Percentiles rank a stretch among this genome's conserved stretches.
phyloP scores from a whole-genome alignment of 2,888 invertebrate genomes.

The Cistogaster globosa region DNA sequence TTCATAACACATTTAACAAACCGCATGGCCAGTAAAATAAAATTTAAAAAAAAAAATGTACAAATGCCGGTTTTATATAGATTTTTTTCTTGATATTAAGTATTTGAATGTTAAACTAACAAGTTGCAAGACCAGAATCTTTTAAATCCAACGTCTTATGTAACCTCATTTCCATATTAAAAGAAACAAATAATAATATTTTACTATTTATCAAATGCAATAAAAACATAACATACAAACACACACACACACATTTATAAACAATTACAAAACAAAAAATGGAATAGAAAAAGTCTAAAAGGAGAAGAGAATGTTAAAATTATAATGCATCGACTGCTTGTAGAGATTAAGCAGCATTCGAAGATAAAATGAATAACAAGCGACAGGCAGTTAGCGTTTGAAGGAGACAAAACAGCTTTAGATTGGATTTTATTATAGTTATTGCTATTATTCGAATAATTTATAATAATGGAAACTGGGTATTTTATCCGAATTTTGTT shows the following conservation, averaged over 20 bases:
- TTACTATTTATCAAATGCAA: neutral
- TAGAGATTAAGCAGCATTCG: neutral
- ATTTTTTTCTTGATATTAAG: constrained; percentile 2
- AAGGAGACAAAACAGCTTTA: neutral
- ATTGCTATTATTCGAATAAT: too few relatives aligned
- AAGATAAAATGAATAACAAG: constrained; percentile 7
- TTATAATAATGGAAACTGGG: too few relatives aligned
- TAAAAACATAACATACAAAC: constrained; percentile 21
- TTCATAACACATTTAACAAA: constrained; percentile 47
- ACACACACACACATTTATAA: neutral
- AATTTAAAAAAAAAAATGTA: neutral
- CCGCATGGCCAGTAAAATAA: constrained; percentile 32
- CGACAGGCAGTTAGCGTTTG: constrained; percentile 3
- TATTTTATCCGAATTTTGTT: neutral
- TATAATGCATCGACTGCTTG: neutral
- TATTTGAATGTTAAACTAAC: constrained; percentile 56
- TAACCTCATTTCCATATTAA: constrained; percentile 70
- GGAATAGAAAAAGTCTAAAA: constrained; percentile 43
- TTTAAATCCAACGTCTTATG: constrained; percentile 68
- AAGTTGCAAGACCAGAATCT: constrained; percentile 70
- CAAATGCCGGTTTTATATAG: constrained; percentile 58
- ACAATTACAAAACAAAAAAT: neutral
- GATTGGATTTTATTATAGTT: too few relatives aligned
- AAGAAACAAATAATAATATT: constrained; percentile 33
- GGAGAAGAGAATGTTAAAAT: constrained; percentile 32